A percentile compares a stretch with the other conserved stretches of the same genome.
Evolutionary conservation across 37 sponge, comb jelly and placozoan species (phyloP).

Genomic region (Oopsacas minuta): DNA sequence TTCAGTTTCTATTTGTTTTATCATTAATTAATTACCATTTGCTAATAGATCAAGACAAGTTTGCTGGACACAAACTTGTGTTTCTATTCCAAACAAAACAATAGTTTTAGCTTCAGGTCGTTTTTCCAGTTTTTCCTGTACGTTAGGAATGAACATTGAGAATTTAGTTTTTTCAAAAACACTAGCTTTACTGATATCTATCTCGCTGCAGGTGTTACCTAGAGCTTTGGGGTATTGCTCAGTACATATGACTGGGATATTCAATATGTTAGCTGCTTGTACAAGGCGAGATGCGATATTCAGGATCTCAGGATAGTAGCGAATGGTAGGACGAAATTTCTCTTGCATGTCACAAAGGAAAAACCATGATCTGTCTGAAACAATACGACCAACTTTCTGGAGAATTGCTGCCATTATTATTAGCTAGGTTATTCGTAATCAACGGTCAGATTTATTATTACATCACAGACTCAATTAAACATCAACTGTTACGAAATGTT

Average conservation of each 20-base stretch:
- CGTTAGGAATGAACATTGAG: slow-evolving; percentile 86
- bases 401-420: slow-evolving; percentile 22
- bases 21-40: slow-evolving; percentile 15
- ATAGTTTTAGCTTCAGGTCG: slow-evolving; percentile 49
- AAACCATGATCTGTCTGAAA: slow-evolving; percentile 49
- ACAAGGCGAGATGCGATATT: slow-evolving; percentile 59
- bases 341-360: slow-evolving; percentile 99
- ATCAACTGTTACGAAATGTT: too few relatives aligned
- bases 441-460: too few relatives aligned
- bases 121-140: slow-evolving; percentile 38
- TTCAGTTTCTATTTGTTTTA: not conserved
- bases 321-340: slow-evolving; percentile 82
- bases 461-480: too few relatives aligned
- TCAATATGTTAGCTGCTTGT: slow-evolving; percentile 67
- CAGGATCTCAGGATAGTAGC: slow-evolving; percentile 84
- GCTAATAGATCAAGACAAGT: slow-evolving; percentile 76
- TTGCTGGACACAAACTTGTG: slow-evolving; percentile 96
- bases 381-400: slow-evolving; percentile 58
- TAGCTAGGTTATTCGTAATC: too few relatives aligned
- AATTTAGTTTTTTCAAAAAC: slow-evolving; percentile 79
- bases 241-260: slow-evolving; percentile 87
- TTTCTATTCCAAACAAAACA: slow-evolving; percentile 96
- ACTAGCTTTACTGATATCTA: slow-evolving; percentile 59
- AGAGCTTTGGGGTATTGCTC: slow-evolving; percentile 98
- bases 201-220: slow-evolving; percentile 80